A percentile compares a stretch with the other conserved stretches of the same genome.
These are phyloP conservation scores for Palythoa grandiflora DNA, from an alignment of 92 coral and sea anemone genomes.

Conservation along the genomic window DNA sequence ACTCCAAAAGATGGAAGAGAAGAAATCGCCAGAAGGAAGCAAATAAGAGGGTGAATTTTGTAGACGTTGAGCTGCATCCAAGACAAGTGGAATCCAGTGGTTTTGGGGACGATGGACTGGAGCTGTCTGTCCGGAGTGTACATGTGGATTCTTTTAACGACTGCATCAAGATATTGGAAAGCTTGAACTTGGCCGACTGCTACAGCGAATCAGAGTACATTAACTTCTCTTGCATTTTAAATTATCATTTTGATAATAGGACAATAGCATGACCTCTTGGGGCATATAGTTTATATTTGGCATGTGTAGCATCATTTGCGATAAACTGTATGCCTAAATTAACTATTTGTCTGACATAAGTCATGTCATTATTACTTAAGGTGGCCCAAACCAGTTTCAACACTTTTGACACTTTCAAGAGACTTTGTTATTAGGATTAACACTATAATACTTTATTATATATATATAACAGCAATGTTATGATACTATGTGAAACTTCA, in stretches of 20 bases:
- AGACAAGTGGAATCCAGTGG: conserved; percentile 11
- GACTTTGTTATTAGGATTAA: background rate
- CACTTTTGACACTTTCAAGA: too few relatives aligned
- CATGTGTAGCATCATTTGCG: too few relatives aligned
- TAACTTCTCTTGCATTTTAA: background rate
- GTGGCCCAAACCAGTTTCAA: background rate
- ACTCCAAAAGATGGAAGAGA: conserved; percentile 4
- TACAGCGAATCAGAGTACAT: conserved; percentile 97
- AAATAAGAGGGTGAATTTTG: conserved; percentile 61
- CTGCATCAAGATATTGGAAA: conserved; percentile 85
- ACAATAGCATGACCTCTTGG: background rate
- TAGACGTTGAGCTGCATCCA: conserved; percentile 73
- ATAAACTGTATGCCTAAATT: too few relatives aligned
- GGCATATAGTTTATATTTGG: background rate
- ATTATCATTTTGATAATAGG: background rate
- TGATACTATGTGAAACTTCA: too few relatives aligned
- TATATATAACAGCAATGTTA: too few relatives aligned
- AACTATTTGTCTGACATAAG: too few relatives aligned
- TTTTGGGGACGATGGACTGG: conserved; percentile 55
- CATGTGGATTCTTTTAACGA: conserved; percentile 89
- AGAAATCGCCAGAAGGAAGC: conserved; percentile 28
- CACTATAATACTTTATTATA: too few relatives aligned
- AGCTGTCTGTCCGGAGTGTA: conserved; percentile 82
- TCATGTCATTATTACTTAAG: too few relatives aligned
- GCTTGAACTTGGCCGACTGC: conserved; percentile 76